Conservation (phyloP, 1,140 invertebrate genomes). For the Nautilus pompilius region DNA sequence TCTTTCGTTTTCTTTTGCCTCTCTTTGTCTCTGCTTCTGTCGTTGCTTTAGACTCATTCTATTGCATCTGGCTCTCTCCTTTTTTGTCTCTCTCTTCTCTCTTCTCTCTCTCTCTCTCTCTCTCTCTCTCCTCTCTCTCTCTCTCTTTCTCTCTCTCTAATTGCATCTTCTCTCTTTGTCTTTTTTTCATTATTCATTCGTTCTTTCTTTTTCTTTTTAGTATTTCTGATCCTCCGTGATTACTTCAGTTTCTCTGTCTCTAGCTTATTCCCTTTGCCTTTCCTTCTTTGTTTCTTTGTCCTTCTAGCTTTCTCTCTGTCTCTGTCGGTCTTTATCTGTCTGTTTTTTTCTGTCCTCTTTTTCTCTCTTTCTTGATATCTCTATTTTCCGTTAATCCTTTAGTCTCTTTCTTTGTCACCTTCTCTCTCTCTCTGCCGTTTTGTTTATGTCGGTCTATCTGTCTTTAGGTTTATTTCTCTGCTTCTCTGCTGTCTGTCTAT, state of each 20-base stretch:
- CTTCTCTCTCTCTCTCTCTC: no score
- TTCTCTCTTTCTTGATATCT: not conserved
- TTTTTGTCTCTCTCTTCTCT: no score
- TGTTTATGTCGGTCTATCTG: slow-evolving; percentile 5
- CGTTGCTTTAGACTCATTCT: not conserved
- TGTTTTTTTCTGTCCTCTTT: not conserved
- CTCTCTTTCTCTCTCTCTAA: no score
- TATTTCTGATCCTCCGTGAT: not conserved
- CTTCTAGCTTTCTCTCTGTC: not conserved
- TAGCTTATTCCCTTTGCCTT: not conserved
- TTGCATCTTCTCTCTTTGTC: not conserved
- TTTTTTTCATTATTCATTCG: not conserved
- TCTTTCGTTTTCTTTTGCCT: not conserved
- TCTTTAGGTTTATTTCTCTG: slow-evolving; percentile 2
- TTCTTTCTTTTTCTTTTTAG: slow-evolving; percentile 5
- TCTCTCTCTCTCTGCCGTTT: slow-evolving; percentile 2
- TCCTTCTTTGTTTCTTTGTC: not conserved
- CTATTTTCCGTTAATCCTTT: not conserved
- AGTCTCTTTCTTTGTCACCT: slow-evolving; percentile 3
- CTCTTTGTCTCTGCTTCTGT: not conserved
- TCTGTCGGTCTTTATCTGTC: slow-evolving; percentile 2
- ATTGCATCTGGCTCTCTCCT: not conserved
- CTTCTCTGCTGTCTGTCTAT: no score
- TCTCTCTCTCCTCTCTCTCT: no score
- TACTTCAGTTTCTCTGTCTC: not conserved